Evolutionary conservation across 2,797 vertebrate genomes (phyloP).

Genomic region (Ciconia nigra): DNA sequence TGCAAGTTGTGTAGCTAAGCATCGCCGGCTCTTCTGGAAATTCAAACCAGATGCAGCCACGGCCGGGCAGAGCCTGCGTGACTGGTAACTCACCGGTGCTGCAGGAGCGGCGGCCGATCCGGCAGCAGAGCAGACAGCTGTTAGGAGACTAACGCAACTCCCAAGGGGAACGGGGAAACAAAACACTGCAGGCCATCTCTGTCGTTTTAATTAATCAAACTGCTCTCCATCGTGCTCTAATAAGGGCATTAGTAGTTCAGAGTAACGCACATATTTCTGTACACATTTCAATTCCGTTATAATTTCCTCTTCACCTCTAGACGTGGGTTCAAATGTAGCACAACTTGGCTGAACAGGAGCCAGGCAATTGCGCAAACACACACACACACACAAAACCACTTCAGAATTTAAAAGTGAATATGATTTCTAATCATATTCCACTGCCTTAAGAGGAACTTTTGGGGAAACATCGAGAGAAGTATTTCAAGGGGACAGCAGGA

Average conservation of each 20-base stretch:
- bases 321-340: neutral
- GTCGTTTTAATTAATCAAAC: neutral
- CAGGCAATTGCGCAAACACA: neutral
- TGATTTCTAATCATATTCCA: no score
- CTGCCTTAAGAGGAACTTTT: neutral
- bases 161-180: neutral
- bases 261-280: accelerated
- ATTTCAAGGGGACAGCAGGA: neutral
- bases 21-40: neutral
- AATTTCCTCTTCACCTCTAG: neutral
- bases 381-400: neutral
- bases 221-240: neutral
- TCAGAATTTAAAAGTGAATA: neutral
- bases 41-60: neutral
- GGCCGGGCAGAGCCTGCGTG: neutral
- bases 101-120: neutral
- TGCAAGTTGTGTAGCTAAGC: neutral
- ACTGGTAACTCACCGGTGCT: neutral
- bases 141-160: accelerated
- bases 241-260: accelerated
- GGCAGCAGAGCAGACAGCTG: neutral
- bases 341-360: accelerated
- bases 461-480: neutral
- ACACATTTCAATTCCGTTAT: accelerated
- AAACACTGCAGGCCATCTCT: neutral